Percentiles rank a stretch among this genome's conserved stretches.
phyloP scores from a whole-genome alignment of 2,888 invertebrate species.

The Pachymerium ferrugineum region DNA sequence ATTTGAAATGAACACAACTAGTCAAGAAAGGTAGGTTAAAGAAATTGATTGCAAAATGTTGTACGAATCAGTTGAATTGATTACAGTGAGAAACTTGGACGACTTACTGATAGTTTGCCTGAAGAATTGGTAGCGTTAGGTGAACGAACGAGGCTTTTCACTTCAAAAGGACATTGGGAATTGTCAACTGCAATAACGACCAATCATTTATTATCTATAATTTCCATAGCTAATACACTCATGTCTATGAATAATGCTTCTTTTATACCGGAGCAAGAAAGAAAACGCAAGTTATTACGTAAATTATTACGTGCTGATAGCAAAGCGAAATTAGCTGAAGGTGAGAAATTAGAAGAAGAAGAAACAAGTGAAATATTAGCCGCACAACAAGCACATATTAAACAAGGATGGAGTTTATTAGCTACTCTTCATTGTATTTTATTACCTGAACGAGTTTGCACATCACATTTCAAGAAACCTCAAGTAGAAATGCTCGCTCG shows the following conservation, averaged over 20 bases:
- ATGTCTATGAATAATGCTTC: conserved; percentile 97
- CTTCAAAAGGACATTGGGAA: conserved; percentile 90
- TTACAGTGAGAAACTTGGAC: conserved; percentile 36
- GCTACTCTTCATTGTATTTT: conserved; percentile 95
- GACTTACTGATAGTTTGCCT: conserved; percentile 40
- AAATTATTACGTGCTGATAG: conserved; percentile 34
- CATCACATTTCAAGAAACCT: conserved; percentile 77
- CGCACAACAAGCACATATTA: conserved; percentile 85
- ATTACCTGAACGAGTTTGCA: conserved; percentile 82
- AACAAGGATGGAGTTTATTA: conserved; percentile 93
- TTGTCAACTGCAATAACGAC: conserved; percentile 90
- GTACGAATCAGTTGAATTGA: neutral
- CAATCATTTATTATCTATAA: conserved; percentile 88
- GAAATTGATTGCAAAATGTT: neutral
- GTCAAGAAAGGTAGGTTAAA: too few relatives aligned
- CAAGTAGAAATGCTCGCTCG: conserved; percentile 96
- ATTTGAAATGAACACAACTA: neutral
- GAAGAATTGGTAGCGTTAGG: conserved; percentile 68
- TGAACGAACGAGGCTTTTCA: conserved; percentile 72
- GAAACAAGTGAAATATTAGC: conserved; percentile 56
- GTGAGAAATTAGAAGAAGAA: conserved; percentile 61
- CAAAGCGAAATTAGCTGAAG: conserved; percentile 23
- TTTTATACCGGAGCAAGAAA: conserved; percentile 61
- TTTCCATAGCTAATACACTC: conserved; percentile 90
- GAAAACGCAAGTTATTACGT: conserved; percentile 39